Percentiles rank a stretch among this genome's conserved stretches.
Evolutionary conservation across 2,113 vertebrate genomes (phyloP).

Genomic region (Elgaria multicarinata): DNA sequence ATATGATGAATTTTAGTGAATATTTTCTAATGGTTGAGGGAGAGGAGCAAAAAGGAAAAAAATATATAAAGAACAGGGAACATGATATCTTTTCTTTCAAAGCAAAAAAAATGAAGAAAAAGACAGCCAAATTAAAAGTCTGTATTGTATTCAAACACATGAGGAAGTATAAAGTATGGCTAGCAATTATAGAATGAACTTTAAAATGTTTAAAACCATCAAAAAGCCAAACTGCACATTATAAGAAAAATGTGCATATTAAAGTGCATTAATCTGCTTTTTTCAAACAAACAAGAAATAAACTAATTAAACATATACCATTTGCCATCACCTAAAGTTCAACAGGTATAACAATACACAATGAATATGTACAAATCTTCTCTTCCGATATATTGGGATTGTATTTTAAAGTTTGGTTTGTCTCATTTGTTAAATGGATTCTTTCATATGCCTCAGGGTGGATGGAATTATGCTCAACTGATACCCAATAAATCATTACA

Average conservation of each 20-base stretch:
- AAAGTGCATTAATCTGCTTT: constrained; percentile 64
- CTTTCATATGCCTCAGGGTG: constrained; percentile 24
- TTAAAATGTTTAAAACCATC: constrained; percentile 23
- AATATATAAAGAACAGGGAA: constrained; percentile 14
- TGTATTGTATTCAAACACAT: constrained; percentile 63
- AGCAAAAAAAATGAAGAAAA: constrained; percentile 44
- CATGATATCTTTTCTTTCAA: constrained; percentile 27
- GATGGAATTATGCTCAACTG: constrained; percentile 20
- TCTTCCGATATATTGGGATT: constrained; percentile 28
- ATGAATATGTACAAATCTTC: constrained; percentile 18
- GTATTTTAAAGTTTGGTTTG: constrained; percentile 36
- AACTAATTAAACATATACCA: constrained; percentile 30
- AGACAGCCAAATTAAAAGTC: constrained; percentile 48
- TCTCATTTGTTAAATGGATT: constrained; percentile 23
- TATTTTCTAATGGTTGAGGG: constrained; percentile 5
- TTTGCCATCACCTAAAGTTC: constrained; percentile 21
- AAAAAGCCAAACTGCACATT: constrained; percentile 50
- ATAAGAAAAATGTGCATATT: constrained; percentile 49
- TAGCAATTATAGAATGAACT: constrained; percentile 55
- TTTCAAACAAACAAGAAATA: constrained; percentile 5
- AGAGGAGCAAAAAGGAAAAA: constrained; percentile 1
- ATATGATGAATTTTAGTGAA: constrained; percentile 35
- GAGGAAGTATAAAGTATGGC: constrained; percentile 62
- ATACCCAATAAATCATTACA: constrained; percentile 41
- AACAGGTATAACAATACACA: constrained; percentile 21